Evolutionary conservation across 2,888 invertebrate species (phyloP).

Genomic region (Colostygia pectinataria): DNA sequence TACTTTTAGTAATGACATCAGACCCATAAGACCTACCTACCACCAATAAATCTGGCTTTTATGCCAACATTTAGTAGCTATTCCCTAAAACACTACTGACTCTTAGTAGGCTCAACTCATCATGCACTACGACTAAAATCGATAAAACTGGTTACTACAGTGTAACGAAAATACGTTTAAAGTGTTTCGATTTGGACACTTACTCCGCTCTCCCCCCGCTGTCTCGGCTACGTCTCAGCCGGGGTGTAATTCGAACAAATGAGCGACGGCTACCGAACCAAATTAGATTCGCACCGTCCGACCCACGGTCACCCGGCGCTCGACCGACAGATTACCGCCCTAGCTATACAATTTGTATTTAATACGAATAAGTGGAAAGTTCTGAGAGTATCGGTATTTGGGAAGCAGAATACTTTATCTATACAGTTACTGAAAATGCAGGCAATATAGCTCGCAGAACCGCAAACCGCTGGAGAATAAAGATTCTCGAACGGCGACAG

Average conservation of each 20-base stretch:
- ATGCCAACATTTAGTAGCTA: too few species aligned
- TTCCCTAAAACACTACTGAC: too few species aligned
- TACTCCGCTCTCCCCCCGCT: conserved; percentile 15
- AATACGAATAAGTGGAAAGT: conserved; percentile 27
- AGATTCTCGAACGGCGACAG: too few species aligned
- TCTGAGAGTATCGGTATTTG: conserved; percentile 13
- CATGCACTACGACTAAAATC: too few species aligned
- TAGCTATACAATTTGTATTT: conserved; percentile 53
- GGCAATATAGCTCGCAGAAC: too few species aligned
- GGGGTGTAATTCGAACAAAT: conserved; percentile 81
- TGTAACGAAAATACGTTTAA: conserved; percentile 16
- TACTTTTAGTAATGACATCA: too few species aligned
- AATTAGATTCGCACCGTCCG: conserved; percentile 82
- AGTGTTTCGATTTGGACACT: conserved; percentile 30
- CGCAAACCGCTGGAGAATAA: too few species aligned
- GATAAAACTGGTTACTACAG: background rate
- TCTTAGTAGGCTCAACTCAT: too few species aligned
- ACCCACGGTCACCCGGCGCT: conserved; percentile 42
- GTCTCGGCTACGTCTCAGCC: conserved; percentile 44
- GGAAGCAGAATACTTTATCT: background rate
- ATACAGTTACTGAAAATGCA: too few species aligned
- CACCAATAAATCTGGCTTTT: too few species aligned
- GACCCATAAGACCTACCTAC: too few species aligned
- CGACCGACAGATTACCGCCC: conserved; percentile 56
- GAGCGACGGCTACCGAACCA: conserved; percentile 85